Percentiles rank a stretch among this genome's conserved stretches.
These are phyloP conservation scores for Caerostris darwini DNA, from an alignment of 1,140 invertebrate genomes.

Conservation along the genomic window DNA sequence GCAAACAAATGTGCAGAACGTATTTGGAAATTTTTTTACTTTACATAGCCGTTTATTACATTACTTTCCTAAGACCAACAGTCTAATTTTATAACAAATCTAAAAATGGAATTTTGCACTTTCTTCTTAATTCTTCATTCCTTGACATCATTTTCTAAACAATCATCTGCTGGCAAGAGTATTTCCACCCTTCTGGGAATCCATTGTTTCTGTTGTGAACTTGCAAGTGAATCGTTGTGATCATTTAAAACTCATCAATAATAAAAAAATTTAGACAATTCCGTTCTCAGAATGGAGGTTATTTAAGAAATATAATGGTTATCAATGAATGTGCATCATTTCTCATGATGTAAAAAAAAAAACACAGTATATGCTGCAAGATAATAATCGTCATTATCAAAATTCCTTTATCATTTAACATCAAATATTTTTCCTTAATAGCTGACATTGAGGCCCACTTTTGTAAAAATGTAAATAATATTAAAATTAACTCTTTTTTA, in stretches of 20 bases:
- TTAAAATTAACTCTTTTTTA: too few relatives aligned
- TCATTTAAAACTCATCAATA: background rate
- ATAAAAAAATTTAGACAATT: background rate
- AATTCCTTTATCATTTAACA: too few relatives aligned
- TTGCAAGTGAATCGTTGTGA: background rate
- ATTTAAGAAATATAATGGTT: too few relatives aligned
- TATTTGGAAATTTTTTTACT: too few relatives aligned
- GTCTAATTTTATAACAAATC: background rate
- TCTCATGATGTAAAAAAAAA: background rate
- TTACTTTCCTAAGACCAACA: background rate
- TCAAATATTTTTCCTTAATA: too few relatives aligned
- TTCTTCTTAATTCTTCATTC: background rate
- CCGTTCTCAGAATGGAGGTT: background rate
- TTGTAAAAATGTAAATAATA: too few relatives aligned
- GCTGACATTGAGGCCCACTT: too few relatives aligned
- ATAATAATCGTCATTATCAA: too few relatives aligned
- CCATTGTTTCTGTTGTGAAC: background rate
- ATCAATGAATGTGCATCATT: background rate
- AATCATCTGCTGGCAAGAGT: background rate
- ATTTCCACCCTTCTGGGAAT: background rate
- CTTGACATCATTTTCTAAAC: slow-evolving; percentile 8
- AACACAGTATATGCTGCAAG: too few relatives aligned
- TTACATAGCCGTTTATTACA: too few relatives aligned
- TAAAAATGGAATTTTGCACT: background rate
- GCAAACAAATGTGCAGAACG: too few relatives aligned